Conservation (phyloP, 2,888 invertebrate genomes). For the Shargacucullia verbasci region DNA sequence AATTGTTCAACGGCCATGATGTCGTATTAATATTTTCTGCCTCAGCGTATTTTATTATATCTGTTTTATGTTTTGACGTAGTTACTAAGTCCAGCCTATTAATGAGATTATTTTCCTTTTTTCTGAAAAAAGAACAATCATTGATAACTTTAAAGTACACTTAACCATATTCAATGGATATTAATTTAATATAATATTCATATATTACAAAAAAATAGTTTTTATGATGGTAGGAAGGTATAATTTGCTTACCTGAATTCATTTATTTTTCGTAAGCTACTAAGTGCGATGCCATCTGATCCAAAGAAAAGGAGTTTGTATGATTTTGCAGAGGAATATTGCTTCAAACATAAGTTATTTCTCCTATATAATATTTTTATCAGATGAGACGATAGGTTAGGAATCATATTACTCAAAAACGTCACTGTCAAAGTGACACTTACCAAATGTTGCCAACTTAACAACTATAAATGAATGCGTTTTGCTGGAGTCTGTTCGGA, state of each 20-base stretch:
- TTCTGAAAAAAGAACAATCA: slow-evolving; percentile 80
- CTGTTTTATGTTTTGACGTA: slow-evolving; percentile 89
- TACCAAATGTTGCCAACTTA: slow-evolving; percentile 7
- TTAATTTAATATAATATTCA: too few species aligned
- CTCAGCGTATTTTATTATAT: slow-evolving; percentile 91
- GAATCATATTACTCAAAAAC: slow-evolving; percentile 47
- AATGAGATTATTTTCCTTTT: slow-evolving; percentile 80
- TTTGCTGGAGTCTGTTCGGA: too few species aligned
- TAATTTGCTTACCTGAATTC: slow-evolving; percentile 88
- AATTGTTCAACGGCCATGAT: slow-evolving; percentile 90
- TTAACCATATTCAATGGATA: too few species aligned
- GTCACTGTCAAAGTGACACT: slow-evolving; percentile 9
- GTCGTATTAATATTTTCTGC: slow-evolving; percentile 89
- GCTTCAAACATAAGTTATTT: slow-evolving; percentile 62
- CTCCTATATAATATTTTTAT: slow-evolving; percentile 55
- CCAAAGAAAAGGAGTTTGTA: slow-evolving; percentile 93
- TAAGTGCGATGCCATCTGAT: slow-evolving; percentile 94
- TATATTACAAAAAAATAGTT: too few species aligned
- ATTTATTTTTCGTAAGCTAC: slow-evolving; percentile 92
- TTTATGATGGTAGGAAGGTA: too few species aligned
- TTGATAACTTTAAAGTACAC: too few species aligned
- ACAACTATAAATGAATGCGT: too few species aligned
- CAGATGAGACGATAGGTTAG: slow-evolving; percentile 70
- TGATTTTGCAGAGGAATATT: slow-evolving; percentile 60
- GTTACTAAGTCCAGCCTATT: slow-evolving; percentile 92